Base-by-base conservation (phyloP, 2,113 vertebrate species). In the Anguilla japonica region DNA sequence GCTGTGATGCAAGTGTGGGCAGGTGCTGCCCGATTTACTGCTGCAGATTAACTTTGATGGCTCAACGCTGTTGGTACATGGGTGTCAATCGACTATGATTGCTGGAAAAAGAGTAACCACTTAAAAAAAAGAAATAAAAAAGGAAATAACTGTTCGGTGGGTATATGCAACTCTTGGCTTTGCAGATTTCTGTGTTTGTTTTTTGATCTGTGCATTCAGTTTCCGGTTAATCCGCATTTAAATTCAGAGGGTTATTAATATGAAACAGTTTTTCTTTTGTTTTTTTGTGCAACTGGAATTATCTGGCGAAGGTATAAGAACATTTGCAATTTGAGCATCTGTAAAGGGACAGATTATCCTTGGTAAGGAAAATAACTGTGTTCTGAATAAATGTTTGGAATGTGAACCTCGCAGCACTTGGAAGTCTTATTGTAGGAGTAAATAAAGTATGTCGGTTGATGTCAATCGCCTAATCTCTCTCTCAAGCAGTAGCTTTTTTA, bases 281-380 rank as follows among this genome's bases (percentile, higher is more conserved):
- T 75, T 75, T 11, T 75, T 75, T 75, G 71, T 75, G n/a, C 11
- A 75, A 75, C 71, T 75, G 71, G 71, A 75, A 75, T 75, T 75
- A 75, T 29, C n/a, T 13, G 71, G 71, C 71, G 34, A 34, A 13
- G 26, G 26, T 75, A 29, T 75, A 75, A 34, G 63, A 75, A 75
- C 26, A 75, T 75, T 75, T 26, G 22, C 60, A 67, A 67, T 22
- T 67, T 34, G 29, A 29, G n/a, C 71, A 34, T 29, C 6, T 67
- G 71, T 22, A 75, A 75, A 29, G 71, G 26, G 71, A 75, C 63
- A 20, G 13, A n/a, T 75, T 29, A 71, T 34, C n/a, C n/a, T 75
- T n/a, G 13, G 1, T 75, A 75, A 75, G 71, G 71, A 75, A 34
- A 34, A 26, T 34, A 13, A 29, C 26, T 75, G 2, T 75, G n/a